A percentile compares a stretch with the other conserved stretches of the same genome.
Evolutionary conservation across 1,140 invertebrate genomes (phyloP).

Genomic region (Pseudobourletiella spinata): DNA sequence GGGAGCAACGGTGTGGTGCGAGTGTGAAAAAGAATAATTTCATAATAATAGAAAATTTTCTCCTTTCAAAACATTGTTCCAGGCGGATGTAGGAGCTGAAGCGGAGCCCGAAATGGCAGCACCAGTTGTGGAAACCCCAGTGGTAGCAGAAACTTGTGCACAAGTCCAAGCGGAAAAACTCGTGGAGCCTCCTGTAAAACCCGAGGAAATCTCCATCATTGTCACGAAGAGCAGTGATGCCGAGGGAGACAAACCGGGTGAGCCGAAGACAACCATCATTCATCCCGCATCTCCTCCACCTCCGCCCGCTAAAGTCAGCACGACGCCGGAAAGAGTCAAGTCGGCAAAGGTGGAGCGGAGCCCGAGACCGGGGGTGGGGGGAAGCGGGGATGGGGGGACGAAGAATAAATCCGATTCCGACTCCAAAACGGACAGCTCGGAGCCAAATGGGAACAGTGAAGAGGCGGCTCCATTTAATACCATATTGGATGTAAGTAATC

Average conservation of each 20-base stretch:
- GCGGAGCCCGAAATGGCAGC: not conserved
- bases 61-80: too few species aligned
- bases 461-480: slow-evolving; percentile 9
- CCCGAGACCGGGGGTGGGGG: too few species aligned
- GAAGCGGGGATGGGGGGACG: not conserved
- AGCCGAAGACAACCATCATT: not conserved
- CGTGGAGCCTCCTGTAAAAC: not conserved
- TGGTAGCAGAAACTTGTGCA: too few species aligned
- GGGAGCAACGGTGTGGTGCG: too few species aligned
- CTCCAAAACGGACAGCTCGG: not conserved
- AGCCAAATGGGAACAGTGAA: not conserved
- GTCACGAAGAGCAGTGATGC: not conserved
- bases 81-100: not conserved
- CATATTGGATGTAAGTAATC: slow-evolving; percentile 7
- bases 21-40: too few species aligned
- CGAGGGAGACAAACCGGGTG: not conserved
- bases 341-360: too few species aligned
- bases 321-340: not conserved
- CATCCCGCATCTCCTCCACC: not conserved
- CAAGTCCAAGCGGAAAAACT: too few species aligned
- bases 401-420: not conserved
- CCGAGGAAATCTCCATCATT: not conserved
- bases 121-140: too few species aligned
- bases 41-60: too few species aligned
- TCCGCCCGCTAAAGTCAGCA: not conserved